Evolutionary conservation across 2,113 vertebrate genomes (phyloP), one percentile per base, ranked within the genome.

Genomic region (Pseudopodoces humilis): DNA sequence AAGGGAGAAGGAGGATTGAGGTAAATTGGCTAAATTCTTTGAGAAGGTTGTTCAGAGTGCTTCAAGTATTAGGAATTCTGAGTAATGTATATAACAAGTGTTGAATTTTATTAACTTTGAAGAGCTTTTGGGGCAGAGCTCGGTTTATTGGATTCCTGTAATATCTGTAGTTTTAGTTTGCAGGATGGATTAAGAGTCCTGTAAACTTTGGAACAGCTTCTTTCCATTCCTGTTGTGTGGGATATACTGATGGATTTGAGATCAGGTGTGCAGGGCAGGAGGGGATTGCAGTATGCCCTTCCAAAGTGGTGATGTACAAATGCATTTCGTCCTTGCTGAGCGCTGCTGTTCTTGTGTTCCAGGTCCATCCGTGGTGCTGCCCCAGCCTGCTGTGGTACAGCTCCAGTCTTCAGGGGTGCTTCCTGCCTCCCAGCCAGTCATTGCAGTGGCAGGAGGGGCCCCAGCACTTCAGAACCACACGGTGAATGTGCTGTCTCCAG

Each of bases 341-440:
- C 1, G 0, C 52, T 80, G n/a, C 18, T 56, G 7, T 63, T 58
- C 43, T 89, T 72, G 30, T 76, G 30, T 86, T 83, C 33, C 94
- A 99, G 99, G 98, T 93, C 98, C 92, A 13, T 96, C 98, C 0
- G 86, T 99, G 83, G 85, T 99, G 97, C 97, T 99, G 52, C 97
- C 98, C 43, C 98, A 98, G 96, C 96, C 98, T 0, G 25, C 98
- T 52, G 90, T 99, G 89, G 97, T 99, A 8, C 99, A 99, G 80
- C 98, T 99, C 64, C 98, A 98, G 92, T 91, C 98, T 13, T 95
- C 98, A 28, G 98, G 97, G 64, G 82, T 98, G 49, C 96, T 98
- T 49, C 94, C 98, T 50, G 88, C 97, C 62, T 76, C 98, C 13
- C 98, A 97, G n/a, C 96, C 98, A 1, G 95, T 98, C 60, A 86